Base-by-base conservation (phyloP, 2,797 vertebrate species). In the Microhierax caerulescens region DNA sequence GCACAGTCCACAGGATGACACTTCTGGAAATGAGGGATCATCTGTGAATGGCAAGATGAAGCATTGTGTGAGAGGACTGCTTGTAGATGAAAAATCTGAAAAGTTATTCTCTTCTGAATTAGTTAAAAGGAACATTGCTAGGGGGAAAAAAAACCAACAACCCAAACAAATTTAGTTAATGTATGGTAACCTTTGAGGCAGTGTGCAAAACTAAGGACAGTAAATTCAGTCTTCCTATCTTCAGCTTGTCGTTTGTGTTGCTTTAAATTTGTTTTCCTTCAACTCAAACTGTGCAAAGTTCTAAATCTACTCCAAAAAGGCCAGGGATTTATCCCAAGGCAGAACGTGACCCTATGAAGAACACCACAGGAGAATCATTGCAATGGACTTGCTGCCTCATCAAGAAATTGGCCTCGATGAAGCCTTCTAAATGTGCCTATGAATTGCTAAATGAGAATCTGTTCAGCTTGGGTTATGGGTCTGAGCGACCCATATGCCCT, bases 61-160 rank as follows among this genome's bases (percentile, higher is more conserved):
- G 8, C 7, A 11, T 7, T 51, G 11, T n/a, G 7, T 81, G 50
- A 72, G 51, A 70, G 54, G 12, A 8, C 13, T 74, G 23, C 5
- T 17, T 41, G 10, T 73, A 54, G 63, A 27, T 37, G 43, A 60
- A 73, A 90, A 65, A 73, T 50, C 5, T 28, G 21, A 63, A 21
- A 78, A 61, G 7, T 30, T 64, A 5, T 7, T 78, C 0, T 83
- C 7, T 79, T 74, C 10, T 69, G 13, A 47, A 45, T 22, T 69
- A 36, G 10, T 65, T 85, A 53, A 51, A 64, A 67, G 48, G 4
- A 81, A 20, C 10, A 39, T 4, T 43, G 8, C 5, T 74, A 54
- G 56, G 15, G 16, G 24, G 7, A 0, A 2, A 2, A 16, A 54
- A 50, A 13, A 1, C 13, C 2, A 41, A 43, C 16, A 43, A 43